A percentile compares a stretch with the other conserved stretches of the same genome.
phyloP scores from a whole-genome alignment of 2,888 invertebrate genomes.

The Entomobrya proxima region DNA sequence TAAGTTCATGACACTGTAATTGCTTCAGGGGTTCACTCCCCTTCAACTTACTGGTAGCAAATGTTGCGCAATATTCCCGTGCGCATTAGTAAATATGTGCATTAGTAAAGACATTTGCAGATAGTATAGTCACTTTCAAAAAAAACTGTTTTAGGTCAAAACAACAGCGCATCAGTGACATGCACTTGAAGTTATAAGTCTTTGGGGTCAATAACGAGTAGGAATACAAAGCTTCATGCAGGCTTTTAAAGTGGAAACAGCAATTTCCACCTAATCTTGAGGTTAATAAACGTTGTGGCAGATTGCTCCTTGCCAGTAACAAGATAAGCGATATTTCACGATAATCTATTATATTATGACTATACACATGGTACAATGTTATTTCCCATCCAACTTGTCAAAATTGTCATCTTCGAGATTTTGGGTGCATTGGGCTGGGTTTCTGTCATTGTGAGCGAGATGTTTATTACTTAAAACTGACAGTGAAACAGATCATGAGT shows the following conservation, averaged over 20 bases:
- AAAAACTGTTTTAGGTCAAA: slow-evolving; percentile 55
- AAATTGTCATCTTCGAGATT: slow-evolving; percentile 46
- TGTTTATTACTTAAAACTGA: slow-evolving; percentile 61
- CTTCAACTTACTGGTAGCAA: not conserved
- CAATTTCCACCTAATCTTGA: not conserved
- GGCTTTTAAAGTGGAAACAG: not conserved
- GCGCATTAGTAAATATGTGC: not conserved
- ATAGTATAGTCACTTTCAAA: slow-evolving; percentile 45
- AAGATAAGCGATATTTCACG: not conserved
- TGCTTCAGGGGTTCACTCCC: slow-evolving; percentile 36
- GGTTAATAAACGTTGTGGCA: not conserved
- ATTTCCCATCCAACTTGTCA: slow-evolving; percentile 28
- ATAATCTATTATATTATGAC: not conserved
- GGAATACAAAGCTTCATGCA: not conserved
- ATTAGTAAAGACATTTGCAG: not conserved
- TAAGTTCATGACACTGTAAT: slow-evolving; percentile 46
- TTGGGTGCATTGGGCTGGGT: slow-evolving; percentile 63
- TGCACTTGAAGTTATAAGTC: slow-evolving; percentile 1
- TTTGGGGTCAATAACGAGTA: not conserved
- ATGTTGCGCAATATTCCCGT: slow-evolving; percentile 37
- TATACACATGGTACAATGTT: not conserved
- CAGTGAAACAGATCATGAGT: slow-evolving; percentile 47
- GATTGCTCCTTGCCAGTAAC: not conserved
- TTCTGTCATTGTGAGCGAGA: slow-evolving; percentile 47
- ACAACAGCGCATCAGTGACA: too few species aligned